Evolutionary conservation across 2,797 vertebrate genomes (phyloP).

Genomic region (Botia kubotai): DNA sequence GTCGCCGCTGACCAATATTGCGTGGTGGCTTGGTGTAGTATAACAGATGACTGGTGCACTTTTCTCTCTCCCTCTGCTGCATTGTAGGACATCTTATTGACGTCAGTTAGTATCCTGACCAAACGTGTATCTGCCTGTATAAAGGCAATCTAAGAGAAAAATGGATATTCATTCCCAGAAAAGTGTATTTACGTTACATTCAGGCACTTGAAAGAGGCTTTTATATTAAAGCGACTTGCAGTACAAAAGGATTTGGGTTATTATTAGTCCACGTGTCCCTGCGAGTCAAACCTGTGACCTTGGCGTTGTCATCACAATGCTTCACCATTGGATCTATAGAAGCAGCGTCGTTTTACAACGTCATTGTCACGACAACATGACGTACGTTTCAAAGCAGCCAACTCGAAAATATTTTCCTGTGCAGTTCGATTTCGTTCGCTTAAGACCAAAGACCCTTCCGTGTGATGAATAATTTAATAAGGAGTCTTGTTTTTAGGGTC

Average conservation of each 20-base stretch:
- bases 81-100: constrained; percentile 63
- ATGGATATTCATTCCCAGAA: constrained; percentile 14
- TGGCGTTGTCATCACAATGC: background rate
- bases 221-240: background rate
- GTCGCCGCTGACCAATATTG: constrained; percentile 58
- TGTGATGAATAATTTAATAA: constrained; percentile 77
- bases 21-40: constrained; percentile 54
- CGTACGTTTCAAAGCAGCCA: constrained; percentile 24
- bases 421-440: constrained; percentile 65
- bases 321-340: background rate
- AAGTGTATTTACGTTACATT: background rate
- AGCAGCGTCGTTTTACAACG: background rate
- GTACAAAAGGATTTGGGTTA: background rate
- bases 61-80: constrained; percentile 66
- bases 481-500: constrained; percentile 55
- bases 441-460: constrained; percentile 64
- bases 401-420: constrained; percentile 38
- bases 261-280: background rate
- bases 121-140: background rate
- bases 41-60: constrained; percentile 69
- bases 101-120: constrained; percentile 52
- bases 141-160: constrained; percentile 20
- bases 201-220: constrained; percentile 13
- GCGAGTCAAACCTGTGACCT: background rate
- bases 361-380: constrained; percentile 46